These are phyloP conservation scores for Clupea harengus DNA, from an alignment of 2,113 vertebrate species.

Conservation along the genomic window DNA sequence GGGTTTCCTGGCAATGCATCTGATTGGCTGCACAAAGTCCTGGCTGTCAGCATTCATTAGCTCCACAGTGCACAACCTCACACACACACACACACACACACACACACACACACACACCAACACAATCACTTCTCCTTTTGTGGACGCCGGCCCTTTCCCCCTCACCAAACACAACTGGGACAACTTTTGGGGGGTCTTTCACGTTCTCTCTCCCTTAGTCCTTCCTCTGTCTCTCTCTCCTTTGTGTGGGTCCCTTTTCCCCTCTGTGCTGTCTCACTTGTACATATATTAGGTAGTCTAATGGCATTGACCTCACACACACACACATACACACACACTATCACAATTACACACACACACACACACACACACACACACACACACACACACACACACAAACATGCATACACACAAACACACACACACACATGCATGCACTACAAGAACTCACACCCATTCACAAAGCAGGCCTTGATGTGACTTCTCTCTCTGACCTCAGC, in stretches of 20 bases:
- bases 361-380: background rate
- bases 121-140: conserved; percentile 20
- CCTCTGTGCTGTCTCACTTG: background rate
- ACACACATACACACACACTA: background rate
- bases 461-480: background rate
- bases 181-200: background rate
- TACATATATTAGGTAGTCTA: background rate
- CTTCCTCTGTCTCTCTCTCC: background rate
- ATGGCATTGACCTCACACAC: background rate
- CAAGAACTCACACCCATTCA: background rate
- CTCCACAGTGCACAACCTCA: conserved; percentile 27
- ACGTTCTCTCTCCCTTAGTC: background rate
- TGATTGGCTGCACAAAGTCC: conserved; percentile 48
- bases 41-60: conserved; percentile 52
- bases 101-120: no score
- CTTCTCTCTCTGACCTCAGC: background rate
- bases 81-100: no score
- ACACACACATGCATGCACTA: background rate
- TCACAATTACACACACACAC: no score
- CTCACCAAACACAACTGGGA: conserved; percentile 12
- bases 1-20: conserved; percentile 27
- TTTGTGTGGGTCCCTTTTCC: background rate
- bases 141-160: background rate
- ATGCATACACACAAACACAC: background rate
- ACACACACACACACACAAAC: background rate